Base-by-base conservation (phyloP, 2,888 invertebrate species). In the Leptarthrus brevirostris region DNA sequence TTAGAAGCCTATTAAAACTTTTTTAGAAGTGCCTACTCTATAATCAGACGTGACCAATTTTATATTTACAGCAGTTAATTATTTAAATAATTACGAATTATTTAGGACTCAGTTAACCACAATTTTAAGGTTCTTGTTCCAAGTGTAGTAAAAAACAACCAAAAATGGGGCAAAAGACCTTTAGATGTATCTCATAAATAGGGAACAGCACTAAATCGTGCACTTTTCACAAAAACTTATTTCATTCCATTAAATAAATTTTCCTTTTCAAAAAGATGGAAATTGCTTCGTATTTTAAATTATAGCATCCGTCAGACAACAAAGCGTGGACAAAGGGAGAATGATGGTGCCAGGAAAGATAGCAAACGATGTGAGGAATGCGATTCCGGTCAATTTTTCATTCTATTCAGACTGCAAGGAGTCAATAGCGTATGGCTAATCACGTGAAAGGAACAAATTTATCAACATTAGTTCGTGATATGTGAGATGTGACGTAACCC, bases 381-480 rank as follows among this genome's bases (percentile, higher is more conserved):
- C 53, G 64, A 72, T 70, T 72, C 70, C 72, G 74, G 64, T 74
- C 74, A 74, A 74, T 74, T 74, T 72, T 74, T 74, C 74, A 74
- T 72, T 53, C 70, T 49, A 74, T 74, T 74, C 74, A 74, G 20
- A 47, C 16, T 30, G 12, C 52, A 36, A 26, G 40, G 66, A 74
- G 74, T 74, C 74, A 74, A 61, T 72, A 61, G 64, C 74, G 47
- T 61, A 66, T 44, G 72, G 58, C 72, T 72, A 74, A 74, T 74
- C 74, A 64, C 53, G 64, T 74, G 74, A 74, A 74, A 74, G 72
- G 64, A 74, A 72, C 64, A 74, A 54, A 74, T 74, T 74, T 74
- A 74, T 74, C 74, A 74, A 72, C 74, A 74, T 74, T 74, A 74
- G 30, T 22, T 53, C 20, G 36, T 47, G 71, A 64, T 72, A 64